Base-by-base conservation (phyloP, 2,113 vertebrate species). In the Globicephala melas region DNA sequence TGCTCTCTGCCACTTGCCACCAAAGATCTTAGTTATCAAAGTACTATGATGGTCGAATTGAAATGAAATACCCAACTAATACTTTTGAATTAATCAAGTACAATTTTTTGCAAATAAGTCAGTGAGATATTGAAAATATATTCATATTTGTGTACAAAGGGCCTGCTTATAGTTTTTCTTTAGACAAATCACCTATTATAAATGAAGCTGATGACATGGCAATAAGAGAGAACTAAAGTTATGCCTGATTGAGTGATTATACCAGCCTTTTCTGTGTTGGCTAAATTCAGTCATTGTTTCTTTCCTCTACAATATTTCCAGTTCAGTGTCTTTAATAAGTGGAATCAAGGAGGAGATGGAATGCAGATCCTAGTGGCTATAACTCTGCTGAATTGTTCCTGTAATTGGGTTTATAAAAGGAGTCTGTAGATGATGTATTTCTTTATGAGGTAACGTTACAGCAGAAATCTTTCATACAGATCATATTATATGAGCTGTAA, bases 391-490 rank as follows among this genome's bases (percentile, higher is more conserved):
- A 93, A 91, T 3, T 38, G 79, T 23, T 97, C 62, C 60, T 50
- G 85, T 89, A 96, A 94, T 17, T 77, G 60, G 79, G 63, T 81
- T 95, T 98, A 80, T 26, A 79, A 93, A 97, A 97, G 76, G 47
- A 88, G 21, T 15, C 3, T 21, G 38, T 5, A 86, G 76, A 95
- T 96, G 77, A 97, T 68, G 38, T 0, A 77, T 93, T 89, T 96
- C 84, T 96, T 98, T 81, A 96, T 11, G 38, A 96, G 70, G 60
- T 23, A 67, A 83, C 53, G 90, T 94, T 91, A 92, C 31, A 71
- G 96, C n/a, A 96, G 18, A 95, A 28, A 44, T 77, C 76, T 83
- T 98, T 95, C 82, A 88, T 71, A 97, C 70, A 92, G 93, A 96
- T 85, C 58, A 63, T 2, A 76, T 84, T 92, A 68, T 68, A 89